Percentiles rank a stretch among this genome's conserved stretches.
Conservation (phyloP, 2,888 invertebrate genomes). For the Amphimallon solstitiale region DNA sequence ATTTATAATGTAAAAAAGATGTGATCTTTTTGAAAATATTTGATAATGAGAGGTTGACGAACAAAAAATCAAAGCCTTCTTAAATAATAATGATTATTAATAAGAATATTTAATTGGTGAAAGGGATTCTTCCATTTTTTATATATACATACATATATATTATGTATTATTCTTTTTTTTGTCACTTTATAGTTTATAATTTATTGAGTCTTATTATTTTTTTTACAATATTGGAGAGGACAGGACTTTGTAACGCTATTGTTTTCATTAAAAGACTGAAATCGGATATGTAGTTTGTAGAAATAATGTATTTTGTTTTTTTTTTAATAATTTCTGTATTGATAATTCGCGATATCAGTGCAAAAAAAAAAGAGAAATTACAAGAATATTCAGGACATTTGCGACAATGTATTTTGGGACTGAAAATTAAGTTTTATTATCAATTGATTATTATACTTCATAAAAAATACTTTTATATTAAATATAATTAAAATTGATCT, state of each 20-base stretch:
- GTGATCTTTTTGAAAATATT: conserved; percentile 40
- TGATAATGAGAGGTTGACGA: conserved; percentile 38
- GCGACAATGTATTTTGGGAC: conserved; percentile 21
- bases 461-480: not conserved
- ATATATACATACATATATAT: conserved; percentile 42
- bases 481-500: no score
- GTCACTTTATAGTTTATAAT: conserved; percentile 49
- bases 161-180: conserved; percentile 45
- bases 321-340: conserved; percentile 17
- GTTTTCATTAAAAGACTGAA: conserved; percentile 55
- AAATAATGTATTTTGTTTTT: conserved; percentile 36
- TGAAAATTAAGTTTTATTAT: conserved; percentile 10
- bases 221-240: conserved; percentile 50
- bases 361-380: conserved; percentile 23
- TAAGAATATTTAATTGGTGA: conserved; percentile 47
- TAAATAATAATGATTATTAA: conserved; percentile 43
- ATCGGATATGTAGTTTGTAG: conserved; percentile 47
- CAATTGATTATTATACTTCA: conserved; percentile 2
- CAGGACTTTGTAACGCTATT: conserved; percentile 51
- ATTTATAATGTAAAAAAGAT: conserved; percentile 30
- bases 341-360: conserved; percentile 11
- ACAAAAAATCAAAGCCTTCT: conserved; percentile 45
- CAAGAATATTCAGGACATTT: conserved; percentile 5
- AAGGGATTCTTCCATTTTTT: conserved; percentile 51
- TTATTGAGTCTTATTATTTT: conserved; percentile 42